Evolutionary conservation across 1,140 invertebrate genomes (phyloP).

Genomic region (Eueides isabella): DNA sequence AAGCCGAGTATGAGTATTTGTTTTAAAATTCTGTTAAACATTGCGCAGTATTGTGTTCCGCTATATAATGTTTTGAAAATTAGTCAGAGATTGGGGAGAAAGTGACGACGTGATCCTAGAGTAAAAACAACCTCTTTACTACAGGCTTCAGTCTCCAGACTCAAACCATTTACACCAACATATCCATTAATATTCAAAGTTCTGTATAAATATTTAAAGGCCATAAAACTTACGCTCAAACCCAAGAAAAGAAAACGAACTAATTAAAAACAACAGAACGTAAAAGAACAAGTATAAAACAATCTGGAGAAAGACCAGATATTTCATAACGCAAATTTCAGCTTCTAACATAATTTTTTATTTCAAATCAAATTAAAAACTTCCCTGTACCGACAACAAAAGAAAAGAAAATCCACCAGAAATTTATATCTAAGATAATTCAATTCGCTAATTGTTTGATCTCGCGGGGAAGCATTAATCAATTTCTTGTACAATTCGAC

Average conservation of each 20-base stretch:
- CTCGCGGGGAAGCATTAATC: constrained; percentile 65
- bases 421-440: constrained; percentile 63
- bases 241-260: constrained; percentile 5
- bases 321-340: constrained; percentile 33
- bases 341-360: constrained; percentile 39
- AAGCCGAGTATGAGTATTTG: too few relatives aligned
- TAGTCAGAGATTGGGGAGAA: too few relatives aligned
- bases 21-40: too few relatives aligned
- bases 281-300: constrained; percentile 10
- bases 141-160: too few relatives aligned
- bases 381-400: constrained; percentile 42
- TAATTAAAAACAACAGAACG: constrained; percentile 19
- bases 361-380: constrained; percentile 45
- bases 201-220: neutral
- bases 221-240: neutral
- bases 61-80: too few relatives aligned
- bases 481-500: constrained; percentile 69
- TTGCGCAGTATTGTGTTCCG: too few relatives aligned
- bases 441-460: constrained; percentile 73
- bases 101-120: too few relatives aligned
- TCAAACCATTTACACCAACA: too few relatives aligned
- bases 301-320: constrained; percentile 18
- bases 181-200: constrained; percentile 2
- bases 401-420: constrained; percentile 31
- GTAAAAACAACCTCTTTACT: too few relatives aligned